Evolutionary conservation across 1,140 invertebrate genomes (phyloP).

Genomic region (Caenorhabditis inopinata): DNA sequence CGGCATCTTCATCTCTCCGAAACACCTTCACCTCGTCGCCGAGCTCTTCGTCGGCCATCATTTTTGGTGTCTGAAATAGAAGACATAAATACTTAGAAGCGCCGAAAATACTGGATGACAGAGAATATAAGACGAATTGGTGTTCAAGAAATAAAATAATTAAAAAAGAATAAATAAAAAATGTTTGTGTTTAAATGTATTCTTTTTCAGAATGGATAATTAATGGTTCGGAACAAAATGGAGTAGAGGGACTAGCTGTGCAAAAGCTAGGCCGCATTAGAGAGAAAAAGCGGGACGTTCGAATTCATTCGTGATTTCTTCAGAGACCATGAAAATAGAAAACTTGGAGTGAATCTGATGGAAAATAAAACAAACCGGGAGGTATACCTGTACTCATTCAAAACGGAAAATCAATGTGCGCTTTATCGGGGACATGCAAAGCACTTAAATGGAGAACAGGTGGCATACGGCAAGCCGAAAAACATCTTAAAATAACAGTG

Average conservation of each 20-base stretch:
- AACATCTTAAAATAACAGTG: too few species aligned
- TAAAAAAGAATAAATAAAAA: neutral
- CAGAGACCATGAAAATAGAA: too few species aligned
- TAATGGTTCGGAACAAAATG: neutral
- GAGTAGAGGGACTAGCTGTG: neutral
- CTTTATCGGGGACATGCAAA: too few species aligned
- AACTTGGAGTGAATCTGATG: too few species aligned
- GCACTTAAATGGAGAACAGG: neutral
- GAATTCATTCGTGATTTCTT: neutral
- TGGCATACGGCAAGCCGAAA: neutral
- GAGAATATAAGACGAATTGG: too few species aligned
- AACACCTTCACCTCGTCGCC: conserved; percentile 53
- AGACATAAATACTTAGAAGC: neutral
- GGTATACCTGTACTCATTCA: too few species aligned
- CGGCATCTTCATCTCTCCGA: conserved; percentile 33
- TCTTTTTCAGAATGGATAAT: neutral
- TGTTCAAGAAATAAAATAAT: too few species aligned
- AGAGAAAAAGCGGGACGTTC: neutral
- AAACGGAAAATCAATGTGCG: neutral
- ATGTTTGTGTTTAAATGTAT: neutral
- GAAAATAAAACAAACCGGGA: too few species aligned
- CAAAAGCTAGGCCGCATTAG: neutral
- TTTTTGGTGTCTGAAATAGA: conserved; percentile 14
- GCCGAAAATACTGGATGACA: too few species aligned
- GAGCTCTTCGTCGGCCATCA: conserved; percentile 46